Base-by-base conservation (phyloP, 2,113 vertebrate genomes). In the Aepyceros melampus region DNA sequence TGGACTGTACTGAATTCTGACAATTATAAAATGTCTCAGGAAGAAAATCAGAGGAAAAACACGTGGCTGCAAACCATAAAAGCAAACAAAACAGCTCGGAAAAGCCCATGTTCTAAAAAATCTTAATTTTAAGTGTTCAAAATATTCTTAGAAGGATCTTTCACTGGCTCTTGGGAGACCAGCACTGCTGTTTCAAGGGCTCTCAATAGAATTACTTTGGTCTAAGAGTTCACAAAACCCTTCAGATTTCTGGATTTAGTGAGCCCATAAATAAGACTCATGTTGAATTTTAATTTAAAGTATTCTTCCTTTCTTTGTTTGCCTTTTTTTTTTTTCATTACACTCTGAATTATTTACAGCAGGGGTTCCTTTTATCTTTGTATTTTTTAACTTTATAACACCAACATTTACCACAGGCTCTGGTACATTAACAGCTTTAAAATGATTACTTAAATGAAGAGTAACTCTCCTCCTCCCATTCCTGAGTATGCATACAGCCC, bases 181-280 rank as follows among this genome's bases (percentile, higher is more conserved):
- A 84, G 23, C 16, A 21, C 31, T 86, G 89, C 23, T 87, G 19
- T 51, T 94, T 97, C 79, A 86, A 94, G n/a, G 49, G 56, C 79
- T 94, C 49, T 93, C 83, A 47, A 25, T 3, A 91, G 74, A 91
- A 91, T 47, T 96, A n/a, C 51, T 64, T 74, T 91, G 89, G 83
- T 31, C 51, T 93, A 84, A 79, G 62, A 91, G 62, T 87, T 89
- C 11, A 45, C 51, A n/a, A 95, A 96, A 87, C 53, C 91, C 43
- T 97, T 97, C 92, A 94, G 92, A 82, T 49, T 88, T 92, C 51
- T 88, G 56, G 51, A 97, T 95, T 97, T 93, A 97, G 62, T 89
- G n/a, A 98, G 89, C 49, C n/a, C 74, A 96, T 93, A 94, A 89
- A 85, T 95, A 94, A 93, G 74, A 56, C 47, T 90, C 71, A 56